phyloP scores from a whole-genome alignment of 1,140 invertebrate species.

The Oppia nitens region DNA sequence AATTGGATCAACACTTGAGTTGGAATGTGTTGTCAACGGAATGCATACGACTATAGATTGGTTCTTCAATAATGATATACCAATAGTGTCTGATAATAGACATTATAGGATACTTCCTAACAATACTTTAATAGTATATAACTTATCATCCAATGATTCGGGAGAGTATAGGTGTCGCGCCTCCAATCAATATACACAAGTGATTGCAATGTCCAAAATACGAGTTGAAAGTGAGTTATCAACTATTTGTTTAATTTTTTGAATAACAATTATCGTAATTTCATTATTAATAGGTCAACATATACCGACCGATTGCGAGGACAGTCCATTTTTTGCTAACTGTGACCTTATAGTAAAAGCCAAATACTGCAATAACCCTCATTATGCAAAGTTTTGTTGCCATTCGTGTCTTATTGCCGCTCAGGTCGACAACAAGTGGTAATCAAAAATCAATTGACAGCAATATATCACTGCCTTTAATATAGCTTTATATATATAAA shows the following conservation, averaged over 20 bases:
- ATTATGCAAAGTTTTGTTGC: slow-evolving; percentile 85
- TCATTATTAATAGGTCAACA: slow-evolving; percentile 39
- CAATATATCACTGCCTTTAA: too few species aligned
- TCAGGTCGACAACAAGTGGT: slow-evolving; percentile 27
- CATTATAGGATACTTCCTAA: slow-evolving; percentile 25
- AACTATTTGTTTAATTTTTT: not conserved
- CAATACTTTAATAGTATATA: slow-evolving; percentile 44
- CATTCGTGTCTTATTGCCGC: slow-evolving; percentile 69
- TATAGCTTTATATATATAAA: too few species aligned
- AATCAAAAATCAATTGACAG: not conserved
- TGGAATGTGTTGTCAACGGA: slow-evolving; percentile 16
- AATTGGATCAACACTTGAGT: slow-evolving; percentile 13
- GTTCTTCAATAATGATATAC: slow-evolving; percentile 4
- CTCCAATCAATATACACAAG: slow-evolving; percentile 44
- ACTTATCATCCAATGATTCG: slow-evolving; percentile 44
- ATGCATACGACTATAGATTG: slow-evolving; percentile 7
- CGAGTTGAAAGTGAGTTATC: slow-evolving; percentile 14
- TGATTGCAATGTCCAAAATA: slow-evolving; percentile 38
- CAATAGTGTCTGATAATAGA: not conserved
- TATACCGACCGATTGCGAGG: slow-evolving; percentile 57
- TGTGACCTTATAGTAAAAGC: slow-evolving; percentile 66
- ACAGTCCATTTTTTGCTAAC: slow-evolving; percentile 73
- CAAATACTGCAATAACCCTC: slow-evolving; percentile 61
- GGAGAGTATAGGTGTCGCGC: slow-evolving; percentile 63
- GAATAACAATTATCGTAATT: not conserved